Evolutionary conservation across 2,888 invertebrate genomes (phyloP), one percentile per base, ranked within the genome.

Genomic region (Drosophila merina): DNA sequence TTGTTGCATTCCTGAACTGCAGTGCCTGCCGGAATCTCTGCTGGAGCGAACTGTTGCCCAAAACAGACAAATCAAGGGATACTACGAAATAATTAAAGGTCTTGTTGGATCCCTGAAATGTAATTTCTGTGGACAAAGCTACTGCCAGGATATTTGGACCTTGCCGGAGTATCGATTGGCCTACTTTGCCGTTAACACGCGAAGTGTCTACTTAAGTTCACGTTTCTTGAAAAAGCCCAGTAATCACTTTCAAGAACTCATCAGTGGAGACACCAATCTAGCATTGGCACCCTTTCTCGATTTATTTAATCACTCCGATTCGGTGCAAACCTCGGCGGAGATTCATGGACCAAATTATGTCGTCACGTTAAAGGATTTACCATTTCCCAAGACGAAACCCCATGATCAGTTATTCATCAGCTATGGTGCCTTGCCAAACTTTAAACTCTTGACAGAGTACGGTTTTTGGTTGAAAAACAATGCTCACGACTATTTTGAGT

Each of bases 281-380:
- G 97, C 97, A 4, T 91, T 98, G 51, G 97, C 96, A 71, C 98
- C 98, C 0, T 97, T 95, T 90, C 92, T 98, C 67, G 98, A 98
- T 91, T 94, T 98, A 92, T 95, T 98, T 72, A 98, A 98, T 92
- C 98, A 98, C 89, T 95, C 95, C 58, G 93, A 93, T 69, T 88
- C 91, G 58, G 94, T 94, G 3, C 92, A 92, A 71, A 95, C 95
- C 2, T 88, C 90, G 30, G 93, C 93, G 0, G 86, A 89, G 47
- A 58, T 93, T n/a, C 58, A 82, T 8, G 31, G 49, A 0, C 40
- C 42, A 7, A 82, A 88, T 10, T 91, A 78, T 54, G 79, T 90
- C 5, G 58, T 91, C 1, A 83, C 78, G 0, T 52, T 89, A 0
- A 64, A 81, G 20, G 31, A 63, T n/a, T 14, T 73, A 7, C 33